Evolutionary conservation across 2,888 invertebrate species (phyloP).

Genomic region (Dione vanillae): DNA sequence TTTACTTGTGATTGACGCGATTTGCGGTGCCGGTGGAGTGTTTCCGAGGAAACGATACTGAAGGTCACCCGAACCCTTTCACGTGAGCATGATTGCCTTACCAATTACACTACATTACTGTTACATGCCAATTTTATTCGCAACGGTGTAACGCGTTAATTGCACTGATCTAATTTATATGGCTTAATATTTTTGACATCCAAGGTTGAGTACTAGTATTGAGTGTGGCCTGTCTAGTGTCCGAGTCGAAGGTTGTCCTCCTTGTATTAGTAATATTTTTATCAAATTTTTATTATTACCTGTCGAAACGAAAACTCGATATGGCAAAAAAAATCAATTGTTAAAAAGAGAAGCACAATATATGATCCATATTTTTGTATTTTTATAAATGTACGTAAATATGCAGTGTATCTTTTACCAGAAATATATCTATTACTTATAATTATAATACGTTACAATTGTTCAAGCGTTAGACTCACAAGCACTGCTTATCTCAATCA

Average conservation of each 20-base stretch:
- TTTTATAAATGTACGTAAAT: too few relatives aligned
- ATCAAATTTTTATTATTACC: neutral
- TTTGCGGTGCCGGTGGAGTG: slow-evolving; percentile 46
- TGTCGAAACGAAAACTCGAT: too few relatives aligned
- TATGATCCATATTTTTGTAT: neutral
- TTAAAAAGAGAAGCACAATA: too few relatives aligned
- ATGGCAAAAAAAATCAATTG: too few relatives aligned
- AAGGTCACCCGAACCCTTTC: slow-evolving; percentile 47
- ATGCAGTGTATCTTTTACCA: neutral
- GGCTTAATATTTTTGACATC: neutral
- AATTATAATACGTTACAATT: neutral
- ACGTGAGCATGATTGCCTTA: slow-evolving; percentile 39
- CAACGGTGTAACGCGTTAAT: neutral
- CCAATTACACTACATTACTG: neutral
- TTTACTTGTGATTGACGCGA: slow-evolving; percentile 40
- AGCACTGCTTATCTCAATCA: neutral
- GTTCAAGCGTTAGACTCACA: neutral
- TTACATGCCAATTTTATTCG: neutral
- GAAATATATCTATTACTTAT: neutral
- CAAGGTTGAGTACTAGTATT: neutral
- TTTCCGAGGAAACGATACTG: slow-evolving; percentile 46
- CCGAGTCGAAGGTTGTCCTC: slow-evolving; percentile 5
- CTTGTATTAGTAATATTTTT: neutral
- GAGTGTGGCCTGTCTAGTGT: neutral
- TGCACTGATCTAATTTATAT: neutral